Evolutionary conservation across 2,888 invertebrate species (phyloP).

Genomic region (Anticlea derivata): DNA sequence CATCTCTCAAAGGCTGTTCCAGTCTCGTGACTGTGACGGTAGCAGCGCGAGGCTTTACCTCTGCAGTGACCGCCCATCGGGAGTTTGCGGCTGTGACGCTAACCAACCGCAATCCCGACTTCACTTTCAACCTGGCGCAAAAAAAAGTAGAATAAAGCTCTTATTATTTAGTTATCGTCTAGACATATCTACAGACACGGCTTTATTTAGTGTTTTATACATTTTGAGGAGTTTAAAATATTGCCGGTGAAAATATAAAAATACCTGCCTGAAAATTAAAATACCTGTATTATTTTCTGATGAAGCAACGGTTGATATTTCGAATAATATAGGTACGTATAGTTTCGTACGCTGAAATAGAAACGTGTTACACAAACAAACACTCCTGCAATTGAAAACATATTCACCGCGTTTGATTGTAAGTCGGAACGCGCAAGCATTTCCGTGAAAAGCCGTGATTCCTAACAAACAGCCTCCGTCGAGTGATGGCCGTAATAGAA

Average conservation of each 20-base stretch:
- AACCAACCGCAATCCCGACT: slow-evolving; percentile 93
- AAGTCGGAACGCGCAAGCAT: slow-evolving; percentile 1
- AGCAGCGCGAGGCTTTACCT: slow-evolving; percentile 93
- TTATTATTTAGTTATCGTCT: not conserved
- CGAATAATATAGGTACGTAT: not conserved
- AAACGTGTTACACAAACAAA: not conserved
- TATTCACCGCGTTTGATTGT: not conserved
- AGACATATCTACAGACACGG: too few species aligned
- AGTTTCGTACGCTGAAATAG: not conserved
- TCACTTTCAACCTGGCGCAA: slow-evolving; percentile 91
- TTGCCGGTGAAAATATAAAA: too few species aligned
- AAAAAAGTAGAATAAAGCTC: not conserved
- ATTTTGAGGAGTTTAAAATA: too few species aligned
- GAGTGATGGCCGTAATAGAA: not conserved
- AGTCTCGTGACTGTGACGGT: slow-evolving; percentile 92
- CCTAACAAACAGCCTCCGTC: not conserved
- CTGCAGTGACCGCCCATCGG: slow-evolving; percentile 94
- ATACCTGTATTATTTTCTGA: too few species aligned
- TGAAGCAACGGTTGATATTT: not conserved
- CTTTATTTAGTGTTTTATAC: too few species aligned
- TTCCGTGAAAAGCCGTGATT: not conserved
- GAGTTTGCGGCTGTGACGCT: slow-evolving; percentile 91
- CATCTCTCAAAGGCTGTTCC: slow-evolving; percentile 71
- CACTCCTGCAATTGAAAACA: not conserved
- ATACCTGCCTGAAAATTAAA: too few species aligned